These are phyloP conservation scores for Achlya flavicornis DNA, from an alignment of 2,888 invertebrate genomes.

Conservation along the genomic window DNA sequence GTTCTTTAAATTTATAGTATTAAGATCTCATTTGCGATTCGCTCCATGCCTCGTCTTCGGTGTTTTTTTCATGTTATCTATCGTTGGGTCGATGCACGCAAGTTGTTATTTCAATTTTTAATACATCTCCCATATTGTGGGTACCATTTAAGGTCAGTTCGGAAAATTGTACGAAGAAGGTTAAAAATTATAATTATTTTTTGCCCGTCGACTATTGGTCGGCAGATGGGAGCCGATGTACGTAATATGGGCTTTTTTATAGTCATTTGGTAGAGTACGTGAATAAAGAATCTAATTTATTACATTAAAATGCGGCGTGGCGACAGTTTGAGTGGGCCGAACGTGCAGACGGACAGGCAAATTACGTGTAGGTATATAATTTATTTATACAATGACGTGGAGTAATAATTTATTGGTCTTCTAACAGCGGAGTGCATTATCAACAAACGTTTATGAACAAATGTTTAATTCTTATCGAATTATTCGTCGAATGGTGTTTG, in stretches of 20 bases:
- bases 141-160: slow-evolving; percentile 70
- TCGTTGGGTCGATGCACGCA: slow-evolving; percentile 69
- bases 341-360: slow-evolving; percentile 5
- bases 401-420: neutral
- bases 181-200: slow-evolving; percentile 61
- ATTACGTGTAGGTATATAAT: slow-evolving; percentile 1
- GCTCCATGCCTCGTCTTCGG: slow-evolving; percentile 46
- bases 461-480: slow-evolving; percentile 7
- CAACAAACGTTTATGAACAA: neutral
- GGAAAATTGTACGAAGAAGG: slow-evolving; percentile 51
- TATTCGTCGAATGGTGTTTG: slow-evolving; percentile 1
- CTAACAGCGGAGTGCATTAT: neutral
- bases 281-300: slow-evolving; percentile 40
- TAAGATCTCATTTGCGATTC: slow-evolving; percentile 75
- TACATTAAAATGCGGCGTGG: slow-evolving; percentile 21
- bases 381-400: slow-evolving; percentile 2
- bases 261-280: slow-evolving; percentile 29
- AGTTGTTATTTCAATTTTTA: slow-evolving; percentile 77
- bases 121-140: slow-evolving; percentile 70
- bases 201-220: slow-evolving; percentile 56
- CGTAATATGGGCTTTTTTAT: slow-evolving; percentile 31
- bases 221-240: slow-evolving; percentile 54
- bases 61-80: slow-evolving; percentile 61
- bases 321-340: slow-evolving; percentile 12
- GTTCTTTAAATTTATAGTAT: slow-evolving; percentile 73